Percentiles rank a stretch among this genome's conserved stretches.
Conservation (phyloP, 2,113 vertebrate genomes). For the Pedionomus torquatus region DNA sequence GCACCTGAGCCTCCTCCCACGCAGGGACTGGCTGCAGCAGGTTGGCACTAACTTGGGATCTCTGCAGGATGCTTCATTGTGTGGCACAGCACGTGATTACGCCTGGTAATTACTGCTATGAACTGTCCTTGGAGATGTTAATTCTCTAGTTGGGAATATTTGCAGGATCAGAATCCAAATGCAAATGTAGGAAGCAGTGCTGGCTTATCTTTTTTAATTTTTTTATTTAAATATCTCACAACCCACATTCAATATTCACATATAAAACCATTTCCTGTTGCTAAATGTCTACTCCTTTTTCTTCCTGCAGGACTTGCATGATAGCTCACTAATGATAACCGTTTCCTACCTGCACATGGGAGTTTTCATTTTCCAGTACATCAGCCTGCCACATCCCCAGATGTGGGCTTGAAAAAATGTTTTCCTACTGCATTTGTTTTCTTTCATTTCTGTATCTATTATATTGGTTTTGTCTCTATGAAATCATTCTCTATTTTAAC, state of each 20-base stretch:
- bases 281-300: not conserved
- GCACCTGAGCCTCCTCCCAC: rapidly evolving
- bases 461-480: constrained; percentile 38
- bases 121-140: not conserved
- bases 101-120: not conserved
- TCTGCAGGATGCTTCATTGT: not conserved
- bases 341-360: constrained; percentile 1
- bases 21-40: rapidly evolving
- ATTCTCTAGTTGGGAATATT: not conserved
- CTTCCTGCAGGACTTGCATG: constrained; percentile 27
- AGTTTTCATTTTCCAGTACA: not conserved
- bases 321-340: constrained; percentile 25
- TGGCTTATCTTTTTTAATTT: no score
- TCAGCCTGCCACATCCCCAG: not conserved
- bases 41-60: not conserved
- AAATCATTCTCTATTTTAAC: constrained; percentile 63
- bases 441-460: constrained; percentile 38
- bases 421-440: constrained; percentile 4
- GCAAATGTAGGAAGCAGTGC: not conserved
- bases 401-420: not conserved
- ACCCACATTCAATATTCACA: not conserved
- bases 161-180: not conserved
- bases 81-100: rapidly evolving
- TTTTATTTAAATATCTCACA: no score
- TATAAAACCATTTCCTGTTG: not conserved